Evolutionary conservation across 2,797 vertebrate genomes (phyloP).

Genomic region (Syngnathus acus): DNA sequence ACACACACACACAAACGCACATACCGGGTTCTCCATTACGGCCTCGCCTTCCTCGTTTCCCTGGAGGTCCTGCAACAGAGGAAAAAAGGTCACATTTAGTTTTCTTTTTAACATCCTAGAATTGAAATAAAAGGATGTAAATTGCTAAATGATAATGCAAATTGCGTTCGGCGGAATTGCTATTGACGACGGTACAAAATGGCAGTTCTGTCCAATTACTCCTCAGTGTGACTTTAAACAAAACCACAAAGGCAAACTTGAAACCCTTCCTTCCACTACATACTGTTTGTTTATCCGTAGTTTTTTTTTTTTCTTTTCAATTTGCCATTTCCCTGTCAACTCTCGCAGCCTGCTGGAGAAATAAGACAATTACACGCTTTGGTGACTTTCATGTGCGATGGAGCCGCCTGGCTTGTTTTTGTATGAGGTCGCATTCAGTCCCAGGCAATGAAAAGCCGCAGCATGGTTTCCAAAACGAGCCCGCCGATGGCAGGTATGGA

Average conservation of each 20-base stretch:
- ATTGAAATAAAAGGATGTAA: background rate
- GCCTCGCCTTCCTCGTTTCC: conserved; percentile 94
- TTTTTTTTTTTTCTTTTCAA: conserved; percentile 31
- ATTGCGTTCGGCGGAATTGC: no score
- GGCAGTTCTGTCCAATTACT: no score
- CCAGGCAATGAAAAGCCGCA: background rate
- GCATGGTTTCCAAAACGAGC: conserved; percentile 20
- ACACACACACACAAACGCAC: conserved; percentile 37
- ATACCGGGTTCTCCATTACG: conserved; percentile 91
- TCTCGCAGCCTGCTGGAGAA: conserved; percentile 37
- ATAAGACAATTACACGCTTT: conserved; percentile 62
- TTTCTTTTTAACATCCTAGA: conserved; percentile 23
- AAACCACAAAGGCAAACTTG: background rate
- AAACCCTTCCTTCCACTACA: background rate
- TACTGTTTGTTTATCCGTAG: conserved; percentile 41
- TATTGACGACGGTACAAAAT: no score
- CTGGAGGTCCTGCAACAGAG: conserved; percentile 82
- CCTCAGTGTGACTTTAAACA: background rate
- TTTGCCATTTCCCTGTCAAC: conserved; percentile 35
- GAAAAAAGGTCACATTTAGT: conserved; percentile 25
- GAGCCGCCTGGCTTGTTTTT: conserved; percentile 28
- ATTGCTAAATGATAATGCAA: no score
- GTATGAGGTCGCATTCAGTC: conserved; percentile 19
- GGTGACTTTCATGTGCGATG: conserved; percentile 44
- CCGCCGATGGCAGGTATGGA: background rate